These are phyloP conservation scores for Ranitomeya variabilis DNA, from an alignment of 2,113 vertebrate species.

Conservation along the genomic window DNA sequence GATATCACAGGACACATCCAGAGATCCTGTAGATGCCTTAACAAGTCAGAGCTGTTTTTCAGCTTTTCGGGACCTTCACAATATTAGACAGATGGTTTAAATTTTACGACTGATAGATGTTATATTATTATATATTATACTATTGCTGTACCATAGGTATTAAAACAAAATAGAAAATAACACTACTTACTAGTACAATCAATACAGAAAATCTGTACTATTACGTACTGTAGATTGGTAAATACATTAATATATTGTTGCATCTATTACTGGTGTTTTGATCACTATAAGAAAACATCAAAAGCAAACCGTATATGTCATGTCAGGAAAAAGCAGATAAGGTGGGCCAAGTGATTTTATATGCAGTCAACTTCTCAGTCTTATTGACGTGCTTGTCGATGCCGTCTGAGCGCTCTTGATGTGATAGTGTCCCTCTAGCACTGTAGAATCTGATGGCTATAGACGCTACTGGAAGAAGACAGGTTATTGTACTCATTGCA, in stretches of 20 bases:
- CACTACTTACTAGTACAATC: no score
- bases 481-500: conserved; percentile 43
- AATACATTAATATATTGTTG: not conserved
- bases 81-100: no score
- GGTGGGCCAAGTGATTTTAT: conserved; percentile 40
- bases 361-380: conserved; percentile 27
- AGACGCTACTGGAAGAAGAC: conserved; percentile 38
- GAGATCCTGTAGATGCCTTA: no score
- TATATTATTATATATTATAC: no score
- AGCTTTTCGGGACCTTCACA: no score
- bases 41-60: no score
- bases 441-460: conserved; percentile 21
- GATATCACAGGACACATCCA: no score
- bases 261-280: not conserved
- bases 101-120: no score
- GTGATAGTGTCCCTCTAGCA: conserved; percentile 40
- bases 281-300: conserved; percentile 25
- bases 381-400: conserved; percentile 42
- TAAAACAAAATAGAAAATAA: no score
- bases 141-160: no score
- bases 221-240: not conserved
- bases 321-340: conserved; percentile 15
- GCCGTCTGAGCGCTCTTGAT: conserved; percentile 27
- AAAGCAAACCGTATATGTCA: conserved; percentile 23
- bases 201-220: no score